Conservation (phyloP, 2,888 invertebrate species). For the Spodoptera littoralis region DNA sequence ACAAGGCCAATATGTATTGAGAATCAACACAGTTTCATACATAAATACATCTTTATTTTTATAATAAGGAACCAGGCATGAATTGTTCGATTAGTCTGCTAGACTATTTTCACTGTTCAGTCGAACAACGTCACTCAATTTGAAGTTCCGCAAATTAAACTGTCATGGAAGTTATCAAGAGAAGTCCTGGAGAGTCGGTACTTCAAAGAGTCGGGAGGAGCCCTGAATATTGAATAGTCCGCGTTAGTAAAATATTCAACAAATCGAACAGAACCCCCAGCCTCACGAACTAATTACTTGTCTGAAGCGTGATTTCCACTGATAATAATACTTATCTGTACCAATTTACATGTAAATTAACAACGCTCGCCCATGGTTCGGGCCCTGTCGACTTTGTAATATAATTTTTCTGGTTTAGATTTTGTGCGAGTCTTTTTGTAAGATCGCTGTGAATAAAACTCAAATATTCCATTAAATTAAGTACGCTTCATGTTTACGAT, state of each 20-base stretch:
- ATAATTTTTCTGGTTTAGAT: slow-evolving; percentile 55
- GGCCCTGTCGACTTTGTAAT: slow-evolving; percentile 41
- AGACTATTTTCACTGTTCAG: slow-evolving; percentile 5
- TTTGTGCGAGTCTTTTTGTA: slow-evolving; percentile 40
- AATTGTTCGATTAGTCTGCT: slow-evolving; percentile 3
- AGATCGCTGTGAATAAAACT: slow-evolving; percentile 42
- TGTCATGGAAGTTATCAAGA: slow-evolving; percentile 77
- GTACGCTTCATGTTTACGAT: slow-evolving; percentile 35
- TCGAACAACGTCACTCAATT: slow-evolving; percentile 62
- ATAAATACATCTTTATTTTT: slow-evolving; percentile 48
- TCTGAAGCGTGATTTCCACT: slow-evolving; percentile 65
- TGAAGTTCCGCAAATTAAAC: slow-evolving; percentile 75
- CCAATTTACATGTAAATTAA: slow-evolving; percentile 62
- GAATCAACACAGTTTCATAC: slow-evolving; percentile 42
- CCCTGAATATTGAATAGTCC: slow-evolving; percentile 82
- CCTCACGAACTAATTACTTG: slow-evolving; percentile 71
- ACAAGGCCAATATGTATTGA: slow-evolving; percentile 49
- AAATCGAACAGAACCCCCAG: slow-evolving; percentile 68
- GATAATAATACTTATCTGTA: slow-evolving; percentile 64
- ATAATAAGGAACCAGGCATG: slow-evolving; percentile 14
- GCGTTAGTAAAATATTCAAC: slow-evolving; percentile 80
- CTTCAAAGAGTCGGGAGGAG: slow-evolving; percentile 71
- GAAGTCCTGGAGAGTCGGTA: slow-evolving; percentile 60
- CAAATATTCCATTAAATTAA: slow-evolving; percentile 46
- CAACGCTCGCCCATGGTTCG: slow-evolving; percentile 49